Conservation (phyloP, 2,797 vertebrate genomes). For the Propithecus deckenii region DNA sequence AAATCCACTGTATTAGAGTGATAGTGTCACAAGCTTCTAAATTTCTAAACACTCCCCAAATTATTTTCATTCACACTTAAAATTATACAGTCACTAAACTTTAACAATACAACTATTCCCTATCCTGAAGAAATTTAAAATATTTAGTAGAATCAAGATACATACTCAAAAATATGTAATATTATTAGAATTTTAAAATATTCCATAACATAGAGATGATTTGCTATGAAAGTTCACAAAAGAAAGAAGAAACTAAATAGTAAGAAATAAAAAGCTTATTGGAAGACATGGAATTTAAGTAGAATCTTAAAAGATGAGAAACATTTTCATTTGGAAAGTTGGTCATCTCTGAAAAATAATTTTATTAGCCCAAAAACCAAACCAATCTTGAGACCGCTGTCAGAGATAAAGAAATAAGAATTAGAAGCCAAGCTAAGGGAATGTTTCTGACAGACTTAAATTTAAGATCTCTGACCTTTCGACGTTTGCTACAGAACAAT, state of each 20-base stretch:
- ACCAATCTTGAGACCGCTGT: neutral
- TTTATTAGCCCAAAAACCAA: neutral
- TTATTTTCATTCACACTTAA: slow-evolving; percentile 26
- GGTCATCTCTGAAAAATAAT: neutral
- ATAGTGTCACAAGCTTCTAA: neutral
- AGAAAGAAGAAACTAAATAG: neutral
- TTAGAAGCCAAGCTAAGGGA: neutral
- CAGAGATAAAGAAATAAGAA: neutral
- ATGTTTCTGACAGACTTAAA: slow-evolving; percentile 14
- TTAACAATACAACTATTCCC: neutral
- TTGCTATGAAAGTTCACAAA: neutral
- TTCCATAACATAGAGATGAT: neutral
- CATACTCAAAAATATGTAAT: neutral
- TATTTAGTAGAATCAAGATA: neutral
- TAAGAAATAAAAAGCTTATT: neutral
- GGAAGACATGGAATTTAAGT: neutral
- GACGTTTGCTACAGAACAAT: neutral
- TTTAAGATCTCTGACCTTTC: slow-evolving; percentile 13
- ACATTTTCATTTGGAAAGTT: slow-evolving; percentile 8
- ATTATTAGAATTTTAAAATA: slow-evolving; percentile 10
- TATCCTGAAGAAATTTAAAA: neutral
- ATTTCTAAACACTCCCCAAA: neutral
- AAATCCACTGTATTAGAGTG: neutral
- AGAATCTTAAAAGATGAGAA: slow-evolving; percentile 23
- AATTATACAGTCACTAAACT: slow-evolving; percentile 10